Conservation (phyloP, 2,113 vertebrate genomes). For the Desmodus rotundus region DNA sequence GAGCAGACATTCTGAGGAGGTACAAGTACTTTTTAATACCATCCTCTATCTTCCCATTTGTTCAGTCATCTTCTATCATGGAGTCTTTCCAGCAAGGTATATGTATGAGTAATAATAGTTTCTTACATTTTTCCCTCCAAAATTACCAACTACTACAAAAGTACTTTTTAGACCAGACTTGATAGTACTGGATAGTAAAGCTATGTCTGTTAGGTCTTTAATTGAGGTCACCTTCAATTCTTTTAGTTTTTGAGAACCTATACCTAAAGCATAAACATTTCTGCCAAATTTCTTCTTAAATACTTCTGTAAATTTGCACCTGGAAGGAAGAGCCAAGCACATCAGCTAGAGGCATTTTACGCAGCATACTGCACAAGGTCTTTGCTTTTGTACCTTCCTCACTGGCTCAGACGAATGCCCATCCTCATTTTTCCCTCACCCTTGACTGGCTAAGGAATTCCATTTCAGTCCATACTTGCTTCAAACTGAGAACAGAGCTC, state of each 20-base stretch:
- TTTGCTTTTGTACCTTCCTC: background rate
- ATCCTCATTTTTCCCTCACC: background rate
- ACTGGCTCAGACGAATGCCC: background rate
- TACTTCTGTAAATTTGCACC: background rate
- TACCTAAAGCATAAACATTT: background rate
- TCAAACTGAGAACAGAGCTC: background rate
- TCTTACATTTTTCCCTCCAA: background rate
- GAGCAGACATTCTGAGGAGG: background rate
- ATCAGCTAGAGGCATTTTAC: background rate
- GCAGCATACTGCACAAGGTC: background rate
- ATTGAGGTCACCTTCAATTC: background rate
- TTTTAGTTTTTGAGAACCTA: background rate
- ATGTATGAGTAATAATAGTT: background rate
- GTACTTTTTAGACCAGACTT: background rate
- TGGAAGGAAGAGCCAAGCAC: background rate
- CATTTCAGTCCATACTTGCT: background rate
- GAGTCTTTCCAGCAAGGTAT: background rate
- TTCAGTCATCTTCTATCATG: background rate
- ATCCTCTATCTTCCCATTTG: background rate
- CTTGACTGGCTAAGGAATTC: background rate
- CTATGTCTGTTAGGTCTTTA: background rate
- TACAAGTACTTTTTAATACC: background rate
- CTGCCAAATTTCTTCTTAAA: background rate
- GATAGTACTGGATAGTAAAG: background rate
- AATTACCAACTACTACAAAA: background rate